phyloP scores from a whole-genome alignment of 2,888 invertebrate genomes.

The Hydraecia micacea region DNA sequence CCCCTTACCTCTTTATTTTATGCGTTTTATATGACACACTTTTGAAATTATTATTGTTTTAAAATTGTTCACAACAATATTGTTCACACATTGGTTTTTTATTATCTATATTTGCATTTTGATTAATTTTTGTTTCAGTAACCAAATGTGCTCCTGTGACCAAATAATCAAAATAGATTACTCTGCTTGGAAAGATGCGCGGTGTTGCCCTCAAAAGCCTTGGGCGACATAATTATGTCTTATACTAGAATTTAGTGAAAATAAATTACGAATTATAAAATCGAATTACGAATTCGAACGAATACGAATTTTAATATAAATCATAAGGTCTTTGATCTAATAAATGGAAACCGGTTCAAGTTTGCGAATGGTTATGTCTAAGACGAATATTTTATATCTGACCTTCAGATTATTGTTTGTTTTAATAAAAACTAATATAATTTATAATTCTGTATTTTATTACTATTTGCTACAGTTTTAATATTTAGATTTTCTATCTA shows the following conservation, averaged over 20 bases:
- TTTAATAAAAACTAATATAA: not conserved
- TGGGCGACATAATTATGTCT: slow-evolving; percentile 23
- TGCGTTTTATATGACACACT: not conserved
- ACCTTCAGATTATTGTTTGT: not conserved
- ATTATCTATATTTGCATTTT: not conserved
- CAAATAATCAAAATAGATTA: slow-evolving; percentile 50
- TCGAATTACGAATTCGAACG: no score
- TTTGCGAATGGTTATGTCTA: not conserved
- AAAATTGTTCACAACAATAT: not conserved
- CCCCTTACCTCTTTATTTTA: no score
- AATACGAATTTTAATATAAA: not conserved
- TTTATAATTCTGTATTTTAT: no score
- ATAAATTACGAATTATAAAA: not conserved
- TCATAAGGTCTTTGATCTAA: slow-evolving; percentile 6
- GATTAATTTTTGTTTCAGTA: slow-evolving; percentile 49
- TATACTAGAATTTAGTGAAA: slow-evolving; percentile 14
- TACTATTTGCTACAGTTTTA: no score
- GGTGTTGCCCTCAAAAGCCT: slow-evolving; percentile 6
- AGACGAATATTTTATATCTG: not conserved
- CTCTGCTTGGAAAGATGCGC: slow-evolving; percentile 47
- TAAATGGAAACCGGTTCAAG: slow-evolving; percentile 8
- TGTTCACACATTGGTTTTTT: not conserved
- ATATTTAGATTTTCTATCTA: no score
- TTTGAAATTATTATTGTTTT: not conserved
- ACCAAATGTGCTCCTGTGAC: slow-evolving; percentile 48